Conservation (phyloP, 1,140 invertebrate genomes). For the Plutomurus gul region DNA sequence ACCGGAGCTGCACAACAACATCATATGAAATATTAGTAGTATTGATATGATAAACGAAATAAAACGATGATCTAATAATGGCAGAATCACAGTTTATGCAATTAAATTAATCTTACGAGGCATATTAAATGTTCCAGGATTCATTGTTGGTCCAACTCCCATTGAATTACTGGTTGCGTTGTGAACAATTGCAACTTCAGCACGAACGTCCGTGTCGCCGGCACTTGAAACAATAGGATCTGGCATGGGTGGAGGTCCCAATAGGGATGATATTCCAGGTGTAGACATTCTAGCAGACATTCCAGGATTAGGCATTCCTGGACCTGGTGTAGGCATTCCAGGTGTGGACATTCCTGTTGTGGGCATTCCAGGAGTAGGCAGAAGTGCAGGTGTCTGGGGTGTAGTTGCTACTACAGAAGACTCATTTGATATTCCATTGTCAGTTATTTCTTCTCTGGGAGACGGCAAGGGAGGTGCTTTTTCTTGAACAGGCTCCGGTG, state of each 20-base stretch:
- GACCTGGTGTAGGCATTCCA: no score
- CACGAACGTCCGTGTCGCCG: background rate
- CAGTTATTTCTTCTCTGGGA: slow-evolving; percentile 1
- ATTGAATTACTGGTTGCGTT: background rate
- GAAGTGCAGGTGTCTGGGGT: background rate
- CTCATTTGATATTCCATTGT: background rate
- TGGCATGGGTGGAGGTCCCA: background rate
- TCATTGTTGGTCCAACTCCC: background rate
- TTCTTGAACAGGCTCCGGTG: background rate
- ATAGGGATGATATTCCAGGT: slow-evolving; percentile 9
- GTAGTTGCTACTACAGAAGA: background rate
- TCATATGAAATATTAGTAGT: background rate
- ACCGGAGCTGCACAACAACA: slow-evolving; percentile 32
- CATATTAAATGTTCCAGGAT: slow-evolving; percentile 37
- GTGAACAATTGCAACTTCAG: background rate
- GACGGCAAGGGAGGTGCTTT: background rate
- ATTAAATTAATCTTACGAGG: no score
- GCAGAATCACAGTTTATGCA: no score
- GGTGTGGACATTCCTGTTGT: slow-evolving; percentile 7
- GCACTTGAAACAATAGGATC: slow-evolving; percentile 11
- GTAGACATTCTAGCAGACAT: background rate
- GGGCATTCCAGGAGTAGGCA: slow-evolving; percentile 1
- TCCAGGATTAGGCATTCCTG: background rate
- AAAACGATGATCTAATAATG: no score
- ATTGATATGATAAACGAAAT: background rate